A percentile compares a stretch with the other conserved stretches of the same genome.
Conservation (phyloP, 2,888 invertebrate genomes). For the Pollenia griseotomentosa region DNA sequence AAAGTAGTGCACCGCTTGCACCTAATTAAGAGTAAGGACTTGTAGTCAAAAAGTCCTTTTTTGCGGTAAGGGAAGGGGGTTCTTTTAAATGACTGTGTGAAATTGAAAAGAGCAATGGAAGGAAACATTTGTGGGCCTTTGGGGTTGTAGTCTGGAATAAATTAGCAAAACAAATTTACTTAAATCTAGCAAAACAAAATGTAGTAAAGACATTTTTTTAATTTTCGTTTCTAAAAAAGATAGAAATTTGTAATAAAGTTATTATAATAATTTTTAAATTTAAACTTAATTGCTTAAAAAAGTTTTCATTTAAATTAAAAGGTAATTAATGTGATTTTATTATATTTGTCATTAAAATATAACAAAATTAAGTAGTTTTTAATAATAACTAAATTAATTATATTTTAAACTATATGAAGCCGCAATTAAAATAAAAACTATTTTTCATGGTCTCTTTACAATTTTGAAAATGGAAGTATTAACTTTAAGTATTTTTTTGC, state of each 20-base stretch:
- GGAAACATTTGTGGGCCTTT: neutral
- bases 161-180: neutral
- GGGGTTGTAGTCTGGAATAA: neutral
- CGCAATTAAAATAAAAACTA: neutral
- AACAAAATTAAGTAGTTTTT: neutral
- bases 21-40: conserved; percentile 35
- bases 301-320: conserved; percentile 4
- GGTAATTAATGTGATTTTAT: conserved; percentile 12
- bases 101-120: conserved; percentile 16
- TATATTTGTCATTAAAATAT: neutral
- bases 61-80: neutral
- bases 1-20: conserved; percentile 27
- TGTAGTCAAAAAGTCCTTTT: neutral
- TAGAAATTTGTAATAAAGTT: too few relatives aligned
- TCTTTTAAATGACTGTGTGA: neutral
- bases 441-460: neutral
- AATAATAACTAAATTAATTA: conserved; percentile 19
- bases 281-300: too few relatives aligned
- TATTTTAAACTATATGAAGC: conserved; percentile 18
- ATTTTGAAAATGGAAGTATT: neutral
- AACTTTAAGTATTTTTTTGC: neutral
- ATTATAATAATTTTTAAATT: too few relatives aligned
- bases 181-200: too few relatives aligned
- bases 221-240: too few relatives aligned
- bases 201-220: too few relatives aligned